Evolutionary conservation across 2,797 vertebrate species (phyloP).

Genomic region (Danio albolineatus): DNA sequence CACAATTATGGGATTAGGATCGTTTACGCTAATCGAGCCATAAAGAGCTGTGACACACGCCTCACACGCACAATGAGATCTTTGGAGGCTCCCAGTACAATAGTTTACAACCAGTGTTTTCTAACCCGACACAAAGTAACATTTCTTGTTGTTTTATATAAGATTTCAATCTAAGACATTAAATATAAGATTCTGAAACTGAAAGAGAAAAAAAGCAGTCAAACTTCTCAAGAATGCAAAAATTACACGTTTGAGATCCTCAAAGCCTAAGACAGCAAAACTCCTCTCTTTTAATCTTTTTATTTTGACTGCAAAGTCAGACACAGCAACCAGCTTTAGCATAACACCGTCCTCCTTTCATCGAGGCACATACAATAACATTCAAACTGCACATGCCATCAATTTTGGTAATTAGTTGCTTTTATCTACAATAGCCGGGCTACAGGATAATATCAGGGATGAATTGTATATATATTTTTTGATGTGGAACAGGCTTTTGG

Average conservation of each 20-base stretch:
- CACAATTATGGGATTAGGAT: conserved; percentile 50
- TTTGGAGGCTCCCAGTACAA: not conserved
- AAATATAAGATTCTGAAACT: not conserved
- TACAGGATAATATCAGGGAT: conserved; percentile 17
- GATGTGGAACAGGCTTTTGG: conserved; percentile 23
- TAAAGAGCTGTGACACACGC: not conserved
- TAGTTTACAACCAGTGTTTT: not conserved
- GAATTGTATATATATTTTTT: conserved; percentile 17
- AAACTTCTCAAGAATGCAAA: conserved; percentile 1
- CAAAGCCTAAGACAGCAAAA: conserved; percentile 15
- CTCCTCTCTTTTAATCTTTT: conserved; percentile 38
- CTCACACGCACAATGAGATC: conserved; percentile 6
- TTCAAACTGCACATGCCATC: conserved; percentile 20
- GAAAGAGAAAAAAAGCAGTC: not conserved
- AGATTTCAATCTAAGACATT: conserved; percentile 7
- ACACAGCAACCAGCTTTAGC: conserved; percentile 36
- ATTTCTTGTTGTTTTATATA: not conserved
- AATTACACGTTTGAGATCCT: conserved; percentile 44
- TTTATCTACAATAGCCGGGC: conserved; percentile 41
- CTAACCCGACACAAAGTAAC: not conserved
- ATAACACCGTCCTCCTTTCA: conserved; percentile 28
- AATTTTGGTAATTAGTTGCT: conserved; percentile 22
- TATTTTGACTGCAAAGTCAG: conserved; percentile 55
- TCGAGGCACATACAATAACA: conserved; percentile 18
- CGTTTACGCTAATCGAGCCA: conserved; percentile 35